Conservation (phyloP, 2,888 invertebrate genomes). For the Actias luna region DNA sequence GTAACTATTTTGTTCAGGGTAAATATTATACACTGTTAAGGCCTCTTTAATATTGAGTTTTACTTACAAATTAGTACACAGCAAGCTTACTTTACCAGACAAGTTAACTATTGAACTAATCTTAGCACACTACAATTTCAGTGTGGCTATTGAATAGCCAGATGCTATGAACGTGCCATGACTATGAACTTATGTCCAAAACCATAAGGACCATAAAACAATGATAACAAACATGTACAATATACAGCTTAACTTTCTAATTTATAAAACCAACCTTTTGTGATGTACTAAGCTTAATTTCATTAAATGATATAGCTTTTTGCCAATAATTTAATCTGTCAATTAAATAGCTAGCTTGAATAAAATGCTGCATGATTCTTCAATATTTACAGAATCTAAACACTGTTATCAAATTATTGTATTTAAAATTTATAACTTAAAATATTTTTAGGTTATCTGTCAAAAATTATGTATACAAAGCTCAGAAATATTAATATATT, state of each 20-base stretch:
- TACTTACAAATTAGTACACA: neutral
- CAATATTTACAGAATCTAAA: conserved; percentile 37
- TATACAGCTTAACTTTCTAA: neutral
- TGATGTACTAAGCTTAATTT: conserved; percentile 83
- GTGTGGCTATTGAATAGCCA: neutral
- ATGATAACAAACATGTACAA: neutral
- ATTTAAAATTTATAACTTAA: conserved; percentile 13
- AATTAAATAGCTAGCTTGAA: conserved; percentile 80
- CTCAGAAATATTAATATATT: conserved; percentile 11
- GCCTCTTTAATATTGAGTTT: neutral
- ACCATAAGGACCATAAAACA: neutral
- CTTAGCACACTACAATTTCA: neutral
- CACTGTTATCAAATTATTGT: conserved; percentile 6
- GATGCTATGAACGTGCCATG: too few species aligned
- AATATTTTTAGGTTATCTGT: conserved; percentile 40
- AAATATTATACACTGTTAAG: neutral
- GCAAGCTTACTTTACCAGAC: neutral
- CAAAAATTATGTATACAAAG: conserved; percentile 28
- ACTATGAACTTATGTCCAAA: neutral
- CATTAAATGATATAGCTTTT: conserved; percentile 65
- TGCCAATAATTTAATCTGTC: conserved; percentile 80
- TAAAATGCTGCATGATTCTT: conserved; percentile 72
- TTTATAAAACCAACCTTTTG: conserved; percentile 82
- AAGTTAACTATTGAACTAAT: neutral
- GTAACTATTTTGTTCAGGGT: neutral